Evolutionary conservation across 2,888 invertebrate species (phyloP).

Genomic region (Hydrotaea diabolus): DNA sequence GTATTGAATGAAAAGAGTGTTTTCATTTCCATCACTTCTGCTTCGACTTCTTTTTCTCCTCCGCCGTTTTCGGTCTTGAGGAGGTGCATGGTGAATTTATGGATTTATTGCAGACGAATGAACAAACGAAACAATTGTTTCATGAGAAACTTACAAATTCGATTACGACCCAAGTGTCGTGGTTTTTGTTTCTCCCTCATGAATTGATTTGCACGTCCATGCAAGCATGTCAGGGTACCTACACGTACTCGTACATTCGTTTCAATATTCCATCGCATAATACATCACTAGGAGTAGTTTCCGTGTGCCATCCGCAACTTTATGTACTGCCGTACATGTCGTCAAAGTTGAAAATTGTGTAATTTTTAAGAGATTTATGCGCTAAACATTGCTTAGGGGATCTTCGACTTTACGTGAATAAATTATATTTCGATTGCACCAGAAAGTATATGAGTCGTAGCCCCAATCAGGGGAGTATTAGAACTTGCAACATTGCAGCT

Average conservation of each 20-base stretch:
- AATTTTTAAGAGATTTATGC: slow-evolving; percentile 2
- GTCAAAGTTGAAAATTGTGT: not conserved
- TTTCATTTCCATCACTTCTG: slow-evolving; percentile 32
- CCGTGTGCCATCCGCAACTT: not conserved
- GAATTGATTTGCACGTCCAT: slow-evolving; percentile 17
- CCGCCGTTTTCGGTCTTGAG: not conserved
- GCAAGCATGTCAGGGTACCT: too few species aligned
- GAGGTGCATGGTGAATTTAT: slow-evolving; percentile 51
- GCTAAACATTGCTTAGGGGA: not conserved
- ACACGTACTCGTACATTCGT: not conserved
- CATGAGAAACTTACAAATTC: slow-evolving; percentile 40
- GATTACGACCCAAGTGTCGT: not conserved
- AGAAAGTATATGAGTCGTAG: too few species aligned
- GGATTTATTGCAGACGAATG: slow-evolving; percentile 40
- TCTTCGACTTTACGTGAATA: not conserved
- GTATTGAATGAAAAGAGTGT: not conserved
- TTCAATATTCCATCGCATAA: not conserved
- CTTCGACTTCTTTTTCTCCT: not conserved
- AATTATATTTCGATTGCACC: too few species aligned
- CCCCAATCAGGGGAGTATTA: too few species aligned
- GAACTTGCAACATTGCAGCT: too few species aligned
- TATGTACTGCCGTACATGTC: too few species aligned
- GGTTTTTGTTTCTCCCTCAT: not conserved
- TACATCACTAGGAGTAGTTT: not conserved
- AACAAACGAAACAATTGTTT: slow-evolving; percentile 38